Evolutionary conservation across 2,888 invertebrate genomes (phyloP).

Genomic region (Drosophila borborema): DNA sequence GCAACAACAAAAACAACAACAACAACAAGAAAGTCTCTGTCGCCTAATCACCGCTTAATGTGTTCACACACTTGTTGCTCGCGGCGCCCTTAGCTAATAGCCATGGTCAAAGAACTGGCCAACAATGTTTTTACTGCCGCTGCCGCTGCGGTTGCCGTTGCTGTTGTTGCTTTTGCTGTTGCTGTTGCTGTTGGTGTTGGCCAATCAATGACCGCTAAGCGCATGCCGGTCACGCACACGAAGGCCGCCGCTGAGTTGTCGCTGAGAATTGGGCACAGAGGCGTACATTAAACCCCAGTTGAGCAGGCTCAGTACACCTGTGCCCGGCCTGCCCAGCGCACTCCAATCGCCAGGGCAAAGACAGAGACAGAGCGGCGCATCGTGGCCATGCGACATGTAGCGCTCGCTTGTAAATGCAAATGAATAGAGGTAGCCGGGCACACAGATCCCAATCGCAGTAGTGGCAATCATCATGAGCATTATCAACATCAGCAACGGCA

Average conservation of each 20-base stretch:
- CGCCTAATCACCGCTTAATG: slow-evolving; percentile 74
- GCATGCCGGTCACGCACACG: slow-evolving; percentile 82
- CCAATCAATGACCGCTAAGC: slow-evolving; percentile 78
- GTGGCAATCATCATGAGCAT: slow-evolving; percentile 65
- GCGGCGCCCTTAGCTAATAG: slow-evolving; percentile 70
- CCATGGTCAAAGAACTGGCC: slow-evolving; percentile 62
- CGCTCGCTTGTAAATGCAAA: slow-evolving; percentile 55
- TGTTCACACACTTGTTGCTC: slow-evolving; percentile 78
- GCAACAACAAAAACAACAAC: slow-evolving; percentile 17
- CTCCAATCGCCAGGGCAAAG: slow-evolving; percentile 7
- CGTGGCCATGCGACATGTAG: slow-evolving; percentile 18
- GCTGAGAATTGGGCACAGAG: slow-evolving; percentile 70
- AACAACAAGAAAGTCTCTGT: slow-evolving; percentile 6
- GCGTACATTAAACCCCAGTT: slow-evolving; percentile 61
- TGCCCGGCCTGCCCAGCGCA: slow-evolving; percentile 7
- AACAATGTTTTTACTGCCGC: slow-evolving; percentile 30
- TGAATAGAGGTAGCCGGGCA: slow-evolving; percentile 37
- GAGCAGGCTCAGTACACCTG: slow-evolving; percentile 5
- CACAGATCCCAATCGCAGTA: slow-evolving; percentile 59
- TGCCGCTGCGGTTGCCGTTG: slow-evolving; percentile 5
- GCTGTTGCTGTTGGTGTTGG: slow-evolving; percentile 33
- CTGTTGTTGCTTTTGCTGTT: slow-evolving; percentile 9
- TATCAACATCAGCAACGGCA: slow-evolving; percentile 66
- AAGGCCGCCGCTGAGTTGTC: slow-evolving; percentile 75
- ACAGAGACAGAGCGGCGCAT: slow-evolving; percentile 41